These are phyloP conservation scores for Cartodere bifasciata DNA, from an alignment of 2,888 invertebrate species.

Conservation along the genomic window DNA sequence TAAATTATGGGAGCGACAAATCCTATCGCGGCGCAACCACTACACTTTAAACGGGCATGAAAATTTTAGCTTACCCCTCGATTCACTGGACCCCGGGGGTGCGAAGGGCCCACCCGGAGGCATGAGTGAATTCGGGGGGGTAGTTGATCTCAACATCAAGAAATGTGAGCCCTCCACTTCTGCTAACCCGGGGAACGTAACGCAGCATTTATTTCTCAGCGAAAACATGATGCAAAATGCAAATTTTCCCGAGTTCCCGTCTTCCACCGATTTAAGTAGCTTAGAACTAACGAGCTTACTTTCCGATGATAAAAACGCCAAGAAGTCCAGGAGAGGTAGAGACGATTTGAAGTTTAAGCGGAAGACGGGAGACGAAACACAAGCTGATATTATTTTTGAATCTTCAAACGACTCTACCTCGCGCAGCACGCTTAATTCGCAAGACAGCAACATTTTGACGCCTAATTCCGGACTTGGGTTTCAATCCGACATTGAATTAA, in stretches of 20 bases:
- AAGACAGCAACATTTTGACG: conserved; percentile 33
- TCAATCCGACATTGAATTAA: conserved; percentile 49
- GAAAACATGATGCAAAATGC: conserved; percentile 30
- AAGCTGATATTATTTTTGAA: conserved; percentile 46
- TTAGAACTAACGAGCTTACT: conserved; percentile 31
- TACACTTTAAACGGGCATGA: conserved; percentile 30
- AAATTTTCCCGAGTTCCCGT: conserved; percentile 33
- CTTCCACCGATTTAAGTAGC: conserved; percentile 27
- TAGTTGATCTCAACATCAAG: conserved; percentile 29
- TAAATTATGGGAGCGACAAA: conserved; percentile 72
- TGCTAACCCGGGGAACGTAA: conserved; percentile 14
- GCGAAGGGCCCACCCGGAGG: conserved; percentile 34
- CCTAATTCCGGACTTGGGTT: conserved; percentile 41
- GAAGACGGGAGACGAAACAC: conserved; percentile 47
- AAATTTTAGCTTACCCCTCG: conserved; percentile 55
- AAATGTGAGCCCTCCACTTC: conserved; percentile 29
- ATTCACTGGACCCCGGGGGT: conserved; percentile 53
- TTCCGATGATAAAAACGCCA: conserved; percentile 27
- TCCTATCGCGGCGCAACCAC: conserved; percentile 36
- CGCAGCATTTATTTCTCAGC: conserved; percentile 30
- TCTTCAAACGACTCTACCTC: conserved; percentile 53
- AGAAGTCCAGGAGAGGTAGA: conserved; percentile 29
- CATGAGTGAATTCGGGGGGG: conserved; percentile 34
- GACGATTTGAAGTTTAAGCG: too few species aligned
- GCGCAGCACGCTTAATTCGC: conserved; percentile 40